Conservation (phyloP, 2,113 vertebrate species). For the Quiscalus mexicanus region DNA sequence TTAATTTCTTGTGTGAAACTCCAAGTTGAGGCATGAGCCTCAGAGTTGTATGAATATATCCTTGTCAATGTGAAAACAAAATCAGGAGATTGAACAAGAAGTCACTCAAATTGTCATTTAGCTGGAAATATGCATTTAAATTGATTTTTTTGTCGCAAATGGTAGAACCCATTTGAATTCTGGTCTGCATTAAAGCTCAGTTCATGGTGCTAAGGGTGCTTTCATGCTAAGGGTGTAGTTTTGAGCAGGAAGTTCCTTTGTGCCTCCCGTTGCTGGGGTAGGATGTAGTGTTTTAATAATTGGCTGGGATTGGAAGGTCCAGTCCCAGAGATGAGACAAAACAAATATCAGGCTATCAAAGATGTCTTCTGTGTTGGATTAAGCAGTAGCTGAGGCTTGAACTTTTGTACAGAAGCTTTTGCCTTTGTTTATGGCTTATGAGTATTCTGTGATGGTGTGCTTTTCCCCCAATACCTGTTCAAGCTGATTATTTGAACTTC, state of each 20-base stretch:
- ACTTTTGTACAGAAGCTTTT: not conserved
- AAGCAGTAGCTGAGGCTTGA: not conserved
- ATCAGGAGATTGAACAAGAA: not conserved
- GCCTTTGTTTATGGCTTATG: not conserved
- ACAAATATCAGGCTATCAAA: not conserved
- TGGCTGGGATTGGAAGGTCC: conserved; percentile 12
- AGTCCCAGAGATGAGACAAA: not conserved
- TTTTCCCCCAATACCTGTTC: not conserved
- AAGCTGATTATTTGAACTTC: not conserved
- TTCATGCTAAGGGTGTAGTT: not conserved
- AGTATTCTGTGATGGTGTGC: not conserved
- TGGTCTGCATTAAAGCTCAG: not conserved
- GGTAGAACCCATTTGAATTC: not conserved
- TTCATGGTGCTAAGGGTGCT: not conserved
- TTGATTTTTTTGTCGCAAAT: not conserved
- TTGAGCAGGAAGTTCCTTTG: not conserved
- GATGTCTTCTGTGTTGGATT: not conserved
- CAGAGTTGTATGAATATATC: not conserved
- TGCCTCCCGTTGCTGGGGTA: conserved; percentile 11
- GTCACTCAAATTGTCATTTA: not conserved
- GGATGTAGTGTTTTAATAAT: conserved; percentile 27
- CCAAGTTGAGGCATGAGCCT: not conserved
- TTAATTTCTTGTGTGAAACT: not conserved
- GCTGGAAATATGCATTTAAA: not conserved
- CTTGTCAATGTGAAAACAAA: not conserved